Percentiles rank a stretch among this genome's conserved stretches.
phyloP scores from a whole-genome alignment of 2,797 vertebrate genomes.

The Pseudomugil tenellus region DNA sequence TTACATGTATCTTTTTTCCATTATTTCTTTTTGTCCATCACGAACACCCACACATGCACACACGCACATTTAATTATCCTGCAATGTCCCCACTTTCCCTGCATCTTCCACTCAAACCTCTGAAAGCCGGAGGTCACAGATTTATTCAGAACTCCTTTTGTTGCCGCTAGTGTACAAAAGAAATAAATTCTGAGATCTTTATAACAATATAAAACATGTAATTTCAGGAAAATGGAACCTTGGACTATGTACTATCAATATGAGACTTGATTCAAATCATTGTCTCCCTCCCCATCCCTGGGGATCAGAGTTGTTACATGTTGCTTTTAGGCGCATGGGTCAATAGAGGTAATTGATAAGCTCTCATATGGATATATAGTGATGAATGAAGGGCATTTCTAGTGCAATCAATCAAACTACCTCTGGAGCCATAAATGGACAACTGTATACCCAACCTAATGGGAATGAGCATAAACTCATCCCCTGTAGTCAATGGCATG shows the following conservation, averaged over 20 bases:
- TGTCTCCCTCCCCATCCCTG: conserved; percentile 44
- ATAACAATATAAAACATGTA: conserved; percentile 65
- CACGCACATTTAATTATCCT: conserved; percentile 33
- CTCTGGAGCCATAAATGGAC: conserved; percentile 50
- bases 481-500: conserved; percentile 49
- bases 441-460: conserved; percentile 48
- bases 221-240: conserved; percentile 69
- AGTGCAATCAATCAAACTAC: conserved; percentile 57
- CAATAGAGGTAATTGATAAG: conserved; percentile 80
- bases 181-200: conserved; percentile 71
- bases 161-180: conserved; percentile 28
- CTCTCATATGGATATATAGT: conserved; percentile 71
- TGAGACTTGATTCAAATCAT: conserved; percentile 45
- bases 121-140: conserved; percentile 60
- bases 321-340: conserved; percentile 67
- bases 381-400: conserved; percentile 68
- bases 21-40: conserved; percentile 12
- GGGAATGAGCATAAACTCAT: conserved; percentile 70
- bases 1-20: conserved; percentile 16
- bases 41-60: conserved; percentile 3
- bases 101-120: conserved; percentile 37
- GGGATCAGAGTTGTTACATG: conserved; percentile 53
- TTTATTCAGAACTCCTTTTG: conserved; percentile 63
- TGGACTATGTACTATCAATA: conserved; percentile 48
- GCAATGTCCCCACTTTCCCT: conserved; percentile 23